Evolutionary conservation across 2,797 vertebrate species (phyloP).

Genomic region (Tadarida brasiliensis): DNA sequence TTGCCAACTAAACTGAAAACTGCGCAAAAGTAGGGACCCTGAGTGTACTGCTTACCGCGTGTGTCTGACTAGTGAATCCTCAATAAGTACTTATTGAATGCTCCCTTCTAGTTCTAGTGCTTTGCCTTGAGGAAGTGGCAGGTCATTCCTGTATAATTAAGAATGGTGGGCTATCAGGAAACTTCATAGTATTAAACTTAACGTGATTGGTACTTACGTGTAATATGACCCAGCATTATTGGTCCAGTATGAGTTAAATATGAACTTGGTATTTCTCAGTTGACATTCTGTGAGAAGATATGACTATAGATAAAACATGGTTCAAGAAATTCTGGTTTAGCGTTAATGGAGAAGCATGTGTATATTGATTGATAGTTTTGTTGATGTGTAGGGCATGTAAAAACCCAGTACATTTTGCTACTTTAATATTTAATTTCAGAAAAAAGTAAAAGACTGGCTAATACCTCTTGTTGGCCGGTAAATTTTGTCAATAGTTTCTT

Average conservation of each 20-base stretch:
- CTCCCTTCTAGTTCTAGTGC: not conserved
- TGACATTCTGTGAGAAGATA: not conserved
- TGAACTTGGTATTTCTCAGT: conserved; percentile 19
- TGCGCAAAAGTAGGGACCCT: not conserved
- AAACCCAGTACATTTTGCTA: not conserved
- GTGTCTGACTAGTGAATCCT: not conserved
- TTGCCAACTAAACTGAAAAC: not conserved
- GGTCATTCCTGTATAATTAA: not conserved
- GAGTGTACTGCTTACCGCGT: not conserved
- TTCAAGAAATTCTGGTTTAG: conserved; percentile 16
- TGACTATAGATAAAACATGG: not conserved
- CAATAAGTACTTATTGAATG: not conserved
- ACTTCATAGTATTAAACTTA: not conserved
- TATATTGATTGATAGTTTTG: conserved; percentile 13
- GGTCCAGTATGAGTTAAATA: not conserved
- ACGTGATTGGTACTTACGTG: not conserved
- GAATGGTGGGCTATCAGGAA: not conserved
- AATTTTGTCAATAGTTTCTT: conserved; percentile 1
- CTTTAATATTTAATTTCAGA: conserved; percentile 22
- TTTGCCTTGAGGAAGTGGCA: not conserved
- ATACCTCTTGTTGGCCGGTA: not conserved
- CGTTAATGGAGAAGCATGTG: not conserved
- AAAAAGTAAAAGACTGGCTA: not conserved
- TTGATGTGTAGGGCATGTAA: not conserved
- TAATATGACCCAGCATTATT: not conserved